These are phyloP conservation scores for Perithous albicinctus DNA, from an alignment of 2,888 invertebrate species.

Conservation along the genomic window DNA sequence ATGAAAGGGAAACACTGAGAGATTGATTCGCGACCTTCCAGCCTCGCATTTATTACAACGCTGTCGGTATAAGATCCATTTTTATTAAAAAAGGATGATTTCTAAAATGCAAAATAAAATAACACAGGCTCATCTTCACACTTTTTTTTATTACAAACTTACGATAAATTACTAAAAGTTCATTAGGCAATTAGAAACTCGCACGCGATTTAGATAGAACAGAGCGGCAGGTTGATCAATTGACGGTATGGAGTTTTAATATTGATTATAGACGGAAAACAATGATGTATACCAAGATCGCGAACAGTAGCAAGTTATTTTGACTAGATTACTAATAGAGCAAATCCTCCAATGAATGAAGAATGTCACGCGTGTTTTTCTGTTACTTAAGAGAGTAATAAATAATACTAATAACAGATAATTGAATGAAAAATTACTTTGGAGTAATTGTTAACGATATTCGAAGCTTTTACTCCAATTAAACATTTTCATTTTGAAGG, in stretches of 20 bases:
- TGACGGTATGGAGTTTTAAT: not conserved
- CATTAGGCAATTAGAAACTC: not conserved
- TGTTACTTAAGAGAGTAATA: not conserved
- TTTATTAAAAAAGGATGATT: not conserved
- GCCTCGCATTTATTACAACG: too few relatives aligned
- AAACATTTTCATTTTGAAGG: not conserved
- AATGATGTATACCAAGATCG: not conserved
- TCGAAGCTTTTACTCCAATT: not conserved
- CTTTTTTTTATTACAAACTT: slow-evolving; percentile 19
- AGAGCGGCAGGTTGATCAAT: not conserved
- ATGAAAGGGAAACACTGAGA: not conserved
- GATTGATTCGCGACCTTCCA: too few relatives aligned
- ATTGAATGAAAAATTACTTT: not conserved
- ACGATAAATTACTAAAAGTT: slow-evolving; percentile 1
- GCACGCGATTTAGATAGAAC: not conserved
- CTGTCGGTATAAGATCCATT: too few relatives aligned
- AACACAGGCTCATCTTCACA: not conserved
- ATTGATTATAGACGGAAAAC: not conserved
- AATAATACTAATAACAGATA: not conserved
- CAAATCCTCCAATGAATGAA: not conserved
- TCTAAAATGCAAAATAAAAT: not conserved
- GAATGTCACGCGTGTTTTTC: not conserved
- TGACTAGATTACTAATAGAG: slow-evolving; percentile 55
- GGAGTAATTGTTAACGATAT: not conserved
- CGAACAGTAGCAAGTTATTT: slow-evolving; percentile 29